phyloP scores from a whole-genome alignment of 2,113 vertebrate species.

The Chaetorhynchus papuensis region DNA sequence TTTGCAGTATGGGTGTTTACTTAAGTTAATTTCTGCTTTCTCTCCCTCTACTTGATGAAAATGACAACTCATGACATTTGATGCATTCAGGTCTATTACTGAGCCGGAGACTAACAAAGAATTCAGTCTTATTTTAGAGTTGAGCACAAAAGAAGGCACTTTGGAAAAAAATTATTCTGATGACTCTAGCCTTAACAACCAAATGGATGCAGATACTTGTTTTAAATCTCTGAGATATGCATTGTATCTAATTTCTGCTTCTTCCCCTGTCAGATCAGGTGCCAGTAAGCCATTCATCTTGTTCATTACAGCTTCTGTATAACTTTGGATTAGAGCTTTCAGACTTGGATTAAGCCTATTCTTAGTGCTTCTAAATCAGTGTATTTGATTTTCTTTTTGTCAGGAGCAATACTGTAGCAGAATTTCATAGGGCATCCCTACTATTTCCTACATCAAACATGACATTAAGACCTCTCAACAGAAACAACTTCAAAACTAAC shows the following conservation, averaged over 20 bases:
- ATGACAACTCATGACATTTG: not conserved
- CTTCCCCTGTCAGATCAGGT: not conserved
- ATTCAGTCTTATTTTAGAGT: not conserved
- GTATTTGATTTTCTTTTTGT: not conserved
- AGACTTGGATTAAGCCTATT: constrained; percentile 8
- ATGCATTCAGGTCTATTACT: not conserved
- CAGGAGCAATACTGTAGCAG: not conserved
- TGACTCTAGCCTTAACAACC: not conserved
- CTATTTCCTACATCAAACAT: not conserved
- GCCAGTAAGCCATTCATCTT: not conserved
- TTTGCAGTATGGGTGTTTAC: not conserved
- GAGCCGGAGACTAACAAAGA: not conserved
- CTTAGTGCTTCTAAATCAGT: not conserved
- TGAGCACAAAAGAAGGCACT: not conserved
- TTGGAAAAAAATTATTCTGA: not conserved
- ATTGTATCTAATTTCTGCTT: not conserved
- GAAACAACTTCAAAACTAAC: not conserved
- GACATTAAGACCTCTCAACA: not conserved
- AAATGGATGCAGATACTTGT: not conserved
- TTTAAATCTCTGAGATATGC: not conserved
- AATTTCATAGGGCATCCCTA: not conserved
- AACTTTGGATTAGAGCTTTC: not conserved
- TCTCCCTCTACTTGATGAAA: not conserved
- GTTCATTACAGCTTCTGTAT: not conserved
- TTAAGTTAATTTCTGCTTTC: not conserved